phyloP scores from a whole-genome alignment of 1,140 invertebrate genomes.

The Samia ricini region DNA sequence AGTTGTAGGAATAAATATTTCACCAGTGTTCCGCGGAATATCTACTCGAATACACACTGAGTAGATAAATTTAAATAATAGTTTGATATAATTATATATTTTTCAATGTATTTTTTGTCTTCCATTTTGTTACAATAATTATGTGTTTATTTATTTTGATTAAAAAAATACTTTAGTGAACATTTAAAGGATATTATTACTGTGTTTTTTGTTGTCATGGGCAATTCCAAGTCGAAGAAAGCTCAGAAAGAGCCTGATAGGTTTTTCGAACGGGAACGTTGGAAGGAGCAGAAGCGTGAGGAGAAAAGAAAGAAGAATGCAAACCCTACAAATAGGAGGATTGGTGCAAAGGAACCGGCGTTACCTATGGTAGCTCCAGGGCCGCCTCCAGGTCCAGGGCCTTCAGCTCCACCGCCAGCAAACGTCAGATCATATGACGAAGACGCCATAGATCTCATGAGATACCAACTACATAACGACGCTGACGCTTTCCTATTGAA shows the following conservation, averaged over 20 bases:
- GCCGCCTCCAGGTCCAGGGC: constrained; percentile 19
- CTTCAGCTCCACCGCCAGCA: constrained; percentile 32
- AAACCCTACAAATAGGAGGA: constrained; percentile 42
- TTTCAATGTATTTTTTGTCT: background rate
- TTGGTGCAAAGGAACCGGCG: constrained; percentile 38
- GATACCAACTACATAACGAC: constrained; percentile 79
- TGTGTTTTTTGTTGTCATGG: constrained; percentile 52
- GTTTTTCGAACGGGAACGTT: constrained; percentile 64
- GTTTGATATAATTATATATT: background rate
- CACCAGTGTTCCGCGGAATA: constrained; percentile 34
- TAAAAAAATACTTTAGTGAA: background rate
- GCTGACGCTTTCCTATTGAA: constrained; percentile 85
- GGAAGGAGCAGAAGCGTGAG: constrained; percentile 60
- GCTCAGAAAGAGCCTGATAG: constrained; percentile 62
- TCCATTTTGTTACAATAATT: background rate
- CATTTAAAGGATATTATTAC: background rate
- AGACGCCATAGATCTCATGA: constrained; percentile 73
- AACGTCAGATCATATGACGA: constrained; percentile 67
- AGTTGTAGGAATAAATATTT: constrained; percentile 39
- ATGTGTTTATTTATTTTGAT: background rate
- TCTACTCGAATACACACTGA: constrained; percentile 14
- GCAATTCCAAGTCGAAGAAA: constrained; percentile 65
- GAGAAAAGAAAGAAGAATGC: constrained; percentile 50
- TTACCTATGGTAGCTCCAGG: constrained; percentile 25
- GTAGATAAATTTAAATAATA: background rate